Percentiles rank a stretch among this genome's conserved stretches.
These are phyloP conservation scores for Trichogramma evanescens DNA, from an alignment of 2,888 invertebrate species.

Conservation along the genomic window DNA sequence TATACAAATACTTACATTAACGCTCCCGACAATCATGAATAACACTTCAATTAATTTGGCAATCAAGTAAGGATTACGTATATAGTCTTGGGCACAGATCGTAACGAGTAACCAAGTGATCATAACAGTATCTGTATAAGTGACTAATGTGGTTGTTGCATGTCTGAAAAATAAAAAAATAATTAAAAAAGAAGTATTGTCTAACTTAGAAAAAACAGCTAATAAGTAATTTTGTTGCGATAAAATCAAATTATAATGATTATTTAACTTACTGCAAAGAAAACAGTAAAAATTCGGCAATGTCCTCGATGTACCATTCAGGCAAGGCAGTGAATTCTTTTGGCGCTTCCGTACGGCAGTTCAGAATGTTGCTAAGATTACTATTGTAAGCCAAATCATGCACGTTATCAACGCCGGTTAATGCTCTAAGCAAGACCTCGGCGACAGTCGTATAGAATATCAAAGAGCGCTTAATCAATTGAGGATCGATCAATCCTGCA, in stretches of 20 bases:
- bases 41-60: conserved; percentile 93
- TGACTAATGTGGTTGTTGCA: conserved; percentile 66
- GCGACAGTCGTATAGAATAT: conserved; percentile 84
- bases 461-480: conserved; percentile 72
- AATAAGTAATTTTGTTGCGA: not conserved
- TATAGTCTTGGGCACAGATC: conserved; percentile 82
- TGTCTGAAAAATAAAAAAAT: conserved; percentile 53
- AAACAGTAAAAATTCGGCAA: conserved; percentile 91
- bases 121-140: conserved; percentile 73
- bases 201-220: not conserved
- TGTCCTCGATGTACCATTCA: conserved; percentile 96
- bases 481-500: conserved; percentile 78
- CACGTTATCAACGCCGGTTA: conserved; percentile 47
- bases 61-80: conserved; percentile 93
- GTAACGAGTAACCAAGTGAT: conserved; percentile 84
- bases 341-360: conserved; percentile 58
- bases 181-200: not conserved
- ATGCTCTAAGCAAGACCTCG: conserved; percentile 64
- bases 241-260: not conserved
- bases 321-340: conserved; percentile 83
- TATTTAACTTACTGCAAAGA: conserved; percentile 73
- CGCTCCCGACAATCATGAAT: conserved; percentile 69
- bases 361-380: conserved; percentile 51
- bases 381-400: conserved; percentile 30
- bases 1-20: conserved; percentile 44